Evolutionary conservation across 1,140 invertebrate species (phyloP), one percentile per base, ranked within the genome.

Genomic region (Lordiphosa collinella): DNA sequence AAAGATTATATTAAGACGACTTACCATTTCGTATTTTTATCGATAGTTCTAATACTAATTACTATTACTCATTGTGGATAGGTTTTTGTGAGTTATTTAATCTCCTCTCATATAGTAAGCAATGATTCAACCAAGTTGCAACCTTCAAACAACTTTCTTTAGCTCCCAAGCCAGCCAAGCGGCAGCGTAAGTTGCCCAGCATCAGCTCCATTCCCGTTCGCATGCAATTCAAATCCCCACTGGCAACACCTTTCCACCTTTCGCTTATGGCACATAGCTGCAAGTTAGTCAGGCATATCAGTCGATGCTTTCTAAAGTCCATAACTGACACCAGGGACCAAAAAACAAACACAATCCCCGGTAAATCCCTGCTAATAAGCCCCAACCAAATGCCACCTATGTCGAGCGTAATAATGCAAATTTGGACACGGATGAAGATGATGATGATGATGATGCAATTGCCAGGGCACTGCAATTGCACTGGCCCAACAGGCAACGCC

Each of bases 121-220:
- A 49, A 49, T 68, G 72, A 76, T 66, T 66, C 72, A 71, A 76
- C 55, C 22, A 22, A 41, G 50, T 36, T 12, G 37, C 71, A 78
- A 75, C 76, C 76, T 82, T 80, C 57, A 57, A 82, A 82, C 76
- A 76, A 80, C 76, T 80, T 80, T 80, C 76, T 51, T 69, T 52
- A 37, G 12, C n/a, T 36, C 29, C 55, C 31, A 66, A 46, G 61
- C 46, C 62, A 52, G 46, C 22, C 43, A 53, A 34, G 13, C 48
- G 18, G 13, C 52, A 52, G 54, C 22, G 47, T 41, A 67, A 56
- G 46, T 34, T 32, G 18, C 41, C 36, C 11, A 35, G 36, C 25
- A 2, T 11, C 41, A n/a, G 40, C 13, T 58, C n/a, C 38, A 29
- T 22, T 41, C 11, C 22, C 22, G 38, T 29, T 48, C 40, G 52